phyloP scores from a whole-genome alignment of 1,140 invertebrate species.

The Arctopsyche grandis region DNA sequence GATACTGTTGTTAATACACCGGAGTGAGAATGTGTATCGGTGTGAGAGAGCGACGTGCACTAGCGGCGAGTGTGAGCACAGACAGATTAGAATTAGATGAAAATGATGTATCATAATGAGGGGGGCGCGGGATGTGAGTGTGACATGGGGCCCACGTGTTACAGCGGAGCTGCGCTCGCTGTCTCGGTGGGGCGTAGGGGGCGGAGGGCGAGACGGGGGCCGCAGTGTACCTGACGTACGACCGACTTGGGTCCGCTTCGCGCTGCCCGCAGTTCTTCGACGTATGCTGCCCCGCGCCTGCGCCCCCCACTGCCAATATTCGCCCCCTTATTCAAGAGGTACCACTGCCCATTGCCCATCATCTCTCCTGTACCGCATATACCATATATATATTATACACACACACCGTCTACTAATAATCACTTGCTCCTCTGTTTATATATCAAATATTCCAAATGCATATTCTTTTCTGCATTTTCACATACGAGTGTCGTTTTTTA shows the following conservation, averaged over 20 bases:
- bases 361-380: conserved; percentile 20
- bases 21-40: not conserved
- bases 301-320: conserved; percentile 75
- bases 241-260: conserved; percentile 61
- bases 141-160: conserved; percentile 37
- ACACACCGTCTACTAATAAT: not conserved
- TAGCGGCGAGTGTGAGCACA: not conserved
- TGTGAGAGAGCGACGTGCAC: not conserved
- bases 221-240: conserved; percentile 62
- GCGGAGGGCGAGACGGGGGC: conserved; percentile 61
- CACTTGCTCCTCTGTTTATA: not conserved
- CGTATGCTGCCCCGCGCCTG: conserved; percentile 77
- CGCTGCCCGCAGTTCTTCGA: conserved; percentile 69
- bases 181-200: conserved; percentile 62
- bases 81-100: not conserved
- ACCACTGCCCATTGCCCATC: conserved; percentile 56
- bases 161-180: conserved; percentile 66
- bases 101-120: not conserved
- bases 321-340: conserved; percentile 77
- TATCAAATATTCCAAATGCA: too few species aligned
- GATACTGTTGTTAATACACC: not conserved
- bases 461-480: too few species aligned
- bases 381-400: too few species aligned
- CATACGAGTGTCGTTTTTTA: too few species aligned
- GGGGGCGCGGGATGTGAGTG: conserved; percentile 40